Evolutionary conservation across 2,113 vertebrate genomes (phyloP).

Genomic region (Poeciliopsis turrubarensis): DNA sequence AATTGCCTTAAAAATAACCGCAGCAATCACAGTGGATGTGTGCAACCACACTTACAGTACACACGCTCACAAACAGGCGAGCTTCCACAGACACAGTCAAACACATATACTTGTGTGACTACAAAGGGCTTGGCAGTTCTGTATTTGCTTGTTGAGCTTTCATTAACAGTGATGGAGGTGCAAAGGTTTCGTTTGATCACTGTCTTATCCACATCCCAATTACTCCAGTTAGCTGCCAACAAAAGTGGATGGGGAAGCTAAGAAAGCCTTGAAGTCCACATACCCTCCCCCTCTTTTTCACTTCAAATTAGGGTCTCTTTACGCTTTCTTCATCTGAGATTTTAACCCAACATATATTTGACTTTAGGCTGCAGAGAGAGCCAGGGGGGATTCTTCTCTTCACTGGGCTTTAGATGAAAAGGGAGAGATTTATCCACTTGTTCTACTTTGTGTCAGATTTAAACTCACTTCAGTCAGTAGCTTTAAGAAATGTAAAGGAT

Average conservation of each 20-base stretch:
- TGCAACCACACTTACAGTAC: neutral
- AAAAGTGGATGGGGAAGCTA: constrained; percentile 20
- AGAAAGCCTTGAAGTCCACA: constrained; percentile 53
- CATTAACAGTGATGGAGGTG: constrained; percentile 65
- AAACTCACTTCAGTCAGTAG: constrained; percentile 24
- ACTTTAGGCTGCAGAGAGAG: constrained; percentile 20
- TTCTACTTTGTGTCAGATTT: constrained; percentile 11
- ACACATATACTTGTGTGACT: constrained; percentile 45
- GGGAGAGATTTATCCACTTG: constrained; percentile 5
- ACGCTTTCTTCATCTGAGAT: constrained; percentile 23
- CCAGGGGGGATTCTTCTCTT: neutral
- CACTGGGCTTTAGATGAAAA: constrained; percentile 35
- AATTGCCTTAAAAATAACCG: constrained; percentile 71
- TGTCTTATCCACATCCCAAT: constrained; percentile 60
- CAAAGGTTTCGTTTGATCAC: constrained; percentile 62
- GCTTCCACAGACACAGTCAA: constrained; percentile 8
- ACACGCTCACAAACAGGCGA: constrained; percentile 9
- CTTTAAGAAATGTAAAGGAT: constrained; percentile 12
- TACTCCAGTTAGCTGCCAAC: constrained; percentile 52
- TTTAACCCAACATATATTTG: constrained; percentile 38
- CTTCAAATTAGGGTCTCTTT: constrained; percentile 48
- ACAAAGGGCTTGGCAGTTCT: constrained; percentile 54
- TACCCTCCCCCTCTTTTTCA: constrained; percentile 6
- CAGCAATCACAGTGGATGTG: constrained; percentile 20
- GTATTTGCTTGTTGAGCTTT: constrained; percentile 58